These are phyloP conservation scores for Cremastobaeus sp. DNA, from an alignment of 2,888 invertebrate species.

Conservation along the genomic window DNA sequence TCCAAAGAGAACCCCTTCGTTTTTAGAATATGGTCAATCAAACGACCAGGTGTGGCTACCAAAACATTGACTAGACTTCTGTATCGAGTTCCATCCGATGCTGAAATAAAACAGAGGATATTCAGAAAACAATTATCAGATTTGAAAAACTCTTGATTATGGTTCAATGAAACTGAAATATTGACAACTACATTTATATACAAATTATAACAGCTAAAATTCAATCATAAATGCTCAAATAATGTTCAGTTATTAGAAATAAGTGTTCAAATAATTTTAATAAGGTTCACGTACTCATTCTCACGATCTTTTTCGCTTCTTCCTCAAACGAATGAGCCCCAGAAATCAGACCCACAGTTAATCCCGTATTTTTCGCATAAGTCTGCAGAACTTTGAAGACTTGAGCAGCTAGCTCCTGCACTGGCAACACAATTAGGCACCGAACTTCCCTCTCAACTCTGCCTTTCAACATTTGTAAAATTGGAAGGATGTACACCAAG, in stretches of 20 bases:
- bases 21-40: constrained; percentile 93
- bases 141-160: too few relatives aligned
- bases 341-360: constrained; percentile 86
- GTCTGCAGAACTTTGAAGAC: constrained; percentile 90
- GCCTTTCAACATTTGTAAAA: constrained; percentile 84
- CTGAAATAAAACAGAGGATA: constrained; percentile 62
- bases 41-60: constrained; percentile 94
- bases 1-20: constrained; percentile 88
- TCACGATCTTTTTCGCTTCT: constrained; percentile 81
- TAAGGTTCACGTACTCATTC: constrained; percentile 68
- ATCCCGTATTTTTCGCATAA: constrained; percentile 83
- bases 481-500: constrained; percentile 93
- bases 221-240: too few relatives aligned
- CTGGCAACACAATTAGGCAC: constrained; percentile 94
- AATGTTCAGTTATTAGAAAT: too few relatives aligned
- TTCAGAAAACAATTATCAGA: too few relatives aligned
- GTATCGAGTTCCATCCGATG: constrained; percentile 77
- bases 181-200: too few relatives aligned
- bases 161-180: too few relatives aligned
- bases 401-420: constrained; percentile 93
- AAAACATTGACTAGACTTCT: constrained; percentile 88
- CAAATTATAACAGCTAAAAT: too few relatives aligned
- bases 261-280: too few relatives aligned
- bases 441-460: constrained; percentile 84
- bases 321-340: constrained; percentile 84